Evolutionary conservation across 2,888 invertebrate genomes (phyloP).

Genomic region (Drosophila hamatofila): DNA sequence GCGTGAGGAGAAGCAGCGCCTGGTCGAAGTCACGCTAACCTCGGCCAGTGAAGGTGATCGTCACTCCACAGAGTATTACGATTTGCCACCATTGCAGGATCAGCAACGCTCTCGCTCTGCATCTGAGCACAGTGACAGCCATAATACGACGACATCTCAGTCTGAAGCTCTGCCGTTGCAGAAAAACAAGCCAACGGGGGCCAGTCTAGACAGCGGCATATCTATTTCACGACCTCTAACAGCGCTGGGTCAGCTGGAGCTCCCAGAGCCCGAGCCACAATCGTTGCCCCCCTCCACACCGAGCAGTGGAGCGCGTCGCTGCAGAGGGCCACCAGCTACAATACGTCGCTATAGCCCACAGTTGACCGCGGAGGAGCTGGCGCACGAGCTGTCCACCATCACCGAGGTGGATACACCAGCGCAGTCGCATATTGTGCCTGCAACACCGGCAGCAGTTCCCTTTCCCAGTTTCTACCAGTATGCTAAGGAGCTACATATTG

Average conservation of each 20-base stretch:
- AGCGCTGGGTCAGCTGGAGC: slow-evolving; percentile 61
- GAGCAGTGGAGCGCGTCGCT: slow-evolving; percentile 42
- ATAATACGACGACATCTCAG: slow-evolving; percentile 36
- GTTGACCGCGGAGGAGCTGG: slow-evolving; percentile 79
- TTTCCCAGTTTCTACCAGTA: slow-evolving; percentile 86
- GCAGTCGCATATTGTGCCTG: slow-evolving; percentile 84
- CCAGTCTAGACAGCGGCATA: slow-evolving; percentile 84
- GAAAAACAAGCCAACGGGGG: slow-evolving; percentile 79
- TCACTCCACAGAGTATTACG: slow-evolving; percentile 84
- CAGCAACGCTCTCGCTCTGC: slow-evolving; percentile 43
- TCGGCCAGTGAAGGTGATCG: slow-evolving; percentile 83
- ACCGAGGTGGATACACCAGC: slow-evolving; percentile 89
- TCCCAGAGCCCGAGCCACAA: slow-evolving; percentile 57
- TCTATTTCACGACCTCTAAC: slow-evolving; percentile 84
- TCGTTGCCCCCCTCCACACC: slow-evolving; percentile 62
- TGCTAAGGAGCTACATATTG: slow-evolving; percentile 85
- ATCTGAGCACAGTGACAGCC: slow-evolving; percentile 61
- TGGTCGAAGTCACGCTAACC: slow-evolving; percentile 85
- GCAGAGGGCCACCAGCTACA: slow-evolving; percentile 78
- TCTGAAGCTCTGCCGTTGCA: slow-evolving; percentile 71
- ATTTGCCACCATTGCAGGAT: slow-evolving; percentile 72
- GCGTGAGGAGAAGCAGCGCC: slow-evolving; percentile 86
- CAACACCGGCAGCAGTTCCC: slow-evolving; percentile 38
- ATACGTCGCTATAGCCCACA: slow-evolving; percentile 83
- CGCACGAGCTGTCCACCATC: slow-evolving; percentile 89